These are phyloP conservation scores for Leucoraja ocellata DNA, from an alignment of 2,797 vertebrate species.

Conservation along the genomic window DNA sequence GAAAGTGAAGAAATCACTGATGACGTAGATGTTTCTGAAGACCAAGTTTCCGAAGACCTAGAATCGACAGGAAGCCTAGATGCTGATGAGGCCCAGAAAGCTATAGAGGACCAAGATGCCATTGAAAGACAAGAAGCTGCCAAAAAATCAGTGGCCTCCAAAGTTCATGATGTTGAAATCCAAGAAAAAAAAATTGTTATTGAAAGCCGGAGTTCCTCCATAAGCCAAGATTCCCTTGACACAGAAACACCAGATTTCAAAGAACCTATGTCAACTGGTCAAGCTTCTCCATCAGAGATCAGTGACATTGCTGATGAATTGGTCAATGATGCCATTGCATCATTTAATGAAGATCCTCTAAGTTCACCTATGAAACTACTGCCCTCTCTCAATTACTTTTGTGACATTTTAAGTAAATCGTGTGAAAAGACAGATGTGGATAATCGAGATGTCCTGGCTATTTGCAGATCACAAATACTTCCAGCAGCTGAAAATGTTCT, in stretches of 20 bases:
- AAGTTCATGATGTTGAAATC: neutral
- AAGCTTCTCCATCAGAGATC: conserved; percentile 47
- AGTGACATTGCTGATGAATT: conserved; percentile 44
- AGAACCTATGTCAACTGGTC: neutral
- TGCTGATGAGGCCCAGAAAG: neutral
- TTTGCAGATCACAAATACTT: conserved; percentile 30
- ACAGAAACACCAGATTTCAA: neutral
- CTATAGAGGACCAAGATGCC: neutral
- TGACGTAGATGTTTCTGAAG: neutral
- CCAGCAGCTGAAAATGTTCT: conserved; percentile 16
- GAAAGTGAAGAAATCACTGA: neutral
- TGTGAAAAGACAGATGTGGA: neutral
- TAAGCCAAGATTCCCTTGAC: neutral
- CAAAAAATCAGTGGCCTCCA: neutral
- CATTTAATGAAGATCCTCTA: neutral
- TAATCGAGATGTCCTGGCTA: neutral
- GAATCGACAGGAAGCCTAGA: neutral
- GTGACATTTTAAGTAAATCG: neutral
- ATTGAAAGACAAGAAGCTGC: neutral
- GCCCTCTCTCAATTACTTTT: neutral
- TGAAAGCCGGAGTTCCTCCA: neutral
- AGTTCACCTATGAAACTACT: conserved; percentile 18
- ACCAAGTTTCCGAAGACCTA: neutral
- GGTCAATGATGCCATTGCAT: conserved; percentile 39
- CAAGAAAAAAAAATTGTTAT: neutral